Conservation (phyloP, 2,797 vertebrate species). For the Phrynocephalus guinanensis region DNA sequence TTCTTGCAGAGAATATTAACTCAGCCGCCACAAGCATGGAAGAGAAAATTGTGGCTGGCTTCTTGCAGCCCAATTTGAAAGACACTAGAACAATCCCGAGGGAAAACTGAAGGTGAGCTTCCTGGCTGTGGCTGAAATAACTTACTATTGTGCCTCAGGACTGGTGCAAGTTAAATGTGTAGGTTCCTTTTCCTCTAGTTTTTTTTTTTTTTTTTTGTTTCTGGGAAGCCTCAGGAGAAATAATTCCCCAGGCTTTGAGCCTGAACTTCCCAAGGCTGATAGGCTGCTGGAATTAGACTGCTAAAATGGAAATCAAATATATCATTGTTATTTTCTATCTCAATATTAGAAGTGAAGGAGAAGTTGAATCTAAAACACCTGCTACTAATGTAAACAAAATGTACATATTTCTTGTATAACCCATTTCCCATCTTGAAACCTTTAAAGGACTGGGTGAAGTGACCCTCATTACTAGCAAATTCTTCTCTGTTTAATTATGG, state of each 20-base stretch:
- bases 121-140: conserved; percentile 28
- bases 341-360: background rate
- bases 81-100: conserved; percentile 17
- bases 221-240: conserved; percentile 34
- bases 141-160: conserved; percentile 35
- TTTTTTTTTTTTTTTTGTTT: conserved; percentile 37
- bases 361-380: conserved; percentile 16
- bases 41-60: conserved; percentile 15
- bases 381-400: background rate
- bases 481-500: background rate
- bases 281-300: conserved; percentile 37
- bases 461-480: background rate
- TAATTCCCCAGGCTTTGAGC: conserved; percentile 37
- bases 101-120: conserved; percentile 27
- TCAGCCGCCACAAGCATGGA: conserved; percentile 8
- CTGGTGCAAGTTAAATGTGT: conserved; percentile 32
- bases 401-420: background rate
- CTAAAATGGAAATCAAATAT: conserved; percentile 41
- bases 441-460: background rate
- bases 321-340: conserved; percentile 34
- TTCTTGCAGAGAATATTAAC: conserved; percentile 24
- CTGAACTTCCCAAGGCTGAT: conserved; percentile 27
- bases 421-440: background rate
- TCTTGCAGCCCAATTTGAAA: conserved; percentile 22
- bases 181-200: conserved; percentile 18